Conservation (phyloP, 2,888 invertebrate species). For the Pyrocoelia pectoralis region DNA sequence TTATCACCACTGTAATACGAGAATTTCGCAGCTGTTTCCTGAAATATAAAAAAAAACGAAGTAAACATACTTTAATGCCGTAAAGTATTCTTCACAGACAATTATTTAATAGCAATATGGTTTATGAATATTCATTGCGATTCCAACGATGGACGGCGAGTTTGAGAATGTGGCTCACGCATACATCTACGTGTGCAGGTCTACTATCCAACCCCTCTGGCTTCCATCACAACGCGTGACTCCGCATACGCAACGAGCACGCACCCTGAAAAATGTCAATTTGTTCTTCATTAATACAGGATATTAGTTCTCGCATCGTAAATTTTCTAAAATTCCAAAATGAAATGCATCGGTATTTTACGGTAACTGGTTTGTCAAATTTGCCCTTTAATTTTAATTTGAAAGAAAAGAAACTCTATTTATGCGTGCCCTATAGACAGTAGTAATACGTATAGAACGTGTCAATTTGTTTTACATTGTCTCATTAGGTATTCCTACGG, state of each 20-base stretch:
- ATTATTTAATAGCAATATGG: slow-evolving; percentile 38
- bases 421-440: neutral
- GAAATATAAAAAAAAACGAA: slow-evolving; percentile 2
- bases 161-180: slow-evolving; percentile 52
- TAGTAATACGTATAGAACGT: slow-evolving; percentile 5
- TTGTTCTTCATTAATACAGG: slow-evolving; percentile 61
- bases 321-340: slow-evolving; percentile 45
- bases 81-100: slow-evolving; percentile 32
- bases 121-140: slow-evolving; percentile 43
- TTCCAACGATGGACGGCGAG: slow-evolving; percentile 43
- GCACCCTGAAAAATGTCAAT: slow-evolving; percentile 61
- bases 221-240: slow-evolving; percentile 51
- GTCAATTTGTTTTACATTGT: slow-evolving; percentile 22
- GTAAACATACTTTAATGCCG: slow-evolving; percentile 21
- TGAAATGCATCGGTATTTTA: slow-evolving; percentile 36
- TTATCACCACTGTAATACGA: neutral
- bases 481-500: slow-evolving; percentile 53
- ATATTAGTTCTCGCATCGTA: slow-evolving; percentile 58
- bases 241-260: slow-evolving; percentile 60
- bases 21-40: slow-evolving; percentile 7
- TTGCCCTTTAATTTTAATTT: slow-evolving; percentile 12
- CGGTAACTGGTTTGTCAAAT: slow-evolving; percentile 25
- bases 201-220: slow-evolving; percentile 43
- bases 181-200: slow-evolving; percentile 49
- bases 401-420: neutral